Percentiles rank a stretch among this genome's conserved stretches.
Conservation (phyloP, 2,797 vertebrate species). For the Prionace glauca region DNA sequence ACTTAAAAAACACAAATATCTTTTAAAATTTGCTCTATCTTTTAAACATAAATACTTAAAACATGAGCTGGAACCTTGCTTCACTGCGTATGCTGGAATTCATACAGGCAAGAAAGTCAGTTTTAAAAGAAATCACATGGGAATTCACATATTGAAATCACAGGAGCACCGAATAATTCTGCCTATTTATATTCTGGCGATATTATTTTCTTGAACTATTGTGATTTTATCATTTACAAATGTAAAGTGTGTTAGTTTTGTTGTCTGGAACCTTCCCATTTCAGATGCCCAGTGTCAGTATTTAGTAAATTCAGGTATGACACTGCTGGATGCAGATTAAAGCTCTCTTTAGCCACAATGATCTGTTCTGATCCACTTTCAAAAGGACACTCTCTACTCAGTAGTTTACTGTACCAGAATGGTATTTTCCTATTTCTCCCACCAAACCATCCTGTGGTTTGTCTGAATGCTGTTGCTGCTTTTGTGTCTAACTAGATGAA, state of each 20-base stretch:
- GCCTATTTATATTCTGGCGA: neutral
- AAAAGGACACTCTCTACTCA: neutral
- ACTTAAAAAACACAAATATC: neutral
- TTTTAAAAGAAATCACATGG: neutral
- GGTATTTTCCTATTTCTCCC: neutral
- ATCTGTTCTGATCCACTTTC: neutral
- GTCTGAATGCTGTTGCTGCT: neutral
- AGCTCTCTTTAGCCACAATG: neutral
- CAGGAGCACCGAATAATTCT: neutral
- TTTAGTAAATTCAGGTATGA: neutral
- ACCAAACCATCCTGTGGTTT: conserved; percentile 1
- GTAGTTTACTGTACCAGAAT: neutral
- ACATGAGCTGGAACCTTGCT: neutral
- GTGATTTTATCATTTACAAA: neutral
- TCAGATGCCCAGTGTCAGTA: neutral
- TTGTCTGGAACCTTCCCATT: neutral
- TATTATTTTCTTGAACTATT: neutral
- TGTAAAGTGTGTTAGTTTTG: neutral
- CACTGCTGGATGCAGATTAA: neutral
- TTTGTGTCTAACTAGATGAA: neutral
- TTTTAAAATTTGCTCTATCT: neutral
- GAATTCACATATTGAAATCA: neutral
- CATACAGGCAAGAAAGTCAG: neutral
- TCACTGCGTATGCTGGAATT: neutral
- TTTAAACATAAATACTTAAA: neutral